Base-by-base conservation (phyloP, 1,140 invertebrate species). In the Drosophila yakuba region DNA sequence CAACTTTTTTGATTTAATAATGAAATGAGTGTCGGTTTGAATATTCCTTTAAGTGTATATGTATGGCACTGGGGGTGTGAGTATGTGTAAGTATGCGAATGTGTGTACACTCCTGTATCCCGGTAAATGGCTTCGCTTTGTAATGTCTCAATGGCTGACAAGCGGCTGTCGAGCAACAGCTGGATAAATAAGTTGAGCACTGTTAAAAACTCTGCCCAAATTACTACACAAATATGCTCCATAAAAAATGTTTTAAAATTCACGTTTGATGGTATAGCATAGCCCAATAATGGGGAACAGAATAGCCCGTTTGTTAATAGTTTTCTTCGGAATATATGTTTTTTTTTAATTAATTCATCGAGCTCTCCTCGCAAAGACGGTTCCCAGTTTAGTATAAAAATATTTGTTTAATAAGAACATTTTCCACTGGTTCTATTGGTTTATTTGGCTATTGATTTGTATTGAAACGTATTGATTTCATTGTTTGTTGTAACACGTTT, bases 1-100 rank as follows among this genome's bases (percentile, higher is more conserved):
- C 72, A 88, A 83, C 71, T 88, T 86, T 86, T 88, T 88, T 89
- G 72, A 86, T 86, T 83, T 89, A 79, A 86, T 86, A 86, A 86
- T 80, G 80, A 82, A 88, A 82, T 75, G 59, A 76, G 74, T 62
- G 74, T 68, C 57, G 54, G 58, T 43, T 57, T 74, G 50, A 35
- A 72, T 55, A 71, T 52, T 38, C 28, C 20, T 23, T n/a, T 35
- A 23, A 28, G 45, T 35, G 44, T n/a, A 3, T 17, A 17, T 38
- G 36, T 15, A 12, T 43, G 8, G 4, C 1, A 11, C 2, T 20
- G 25, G 0, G 25, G 23, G 48, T 44, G 39, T 57, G 17, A 15
- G 35, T 60, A 32, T 59, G 28, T 36, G 36, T 38, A 8, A 23
- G 20, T 56, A 43, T 66, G 48, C 38, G 20, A 20, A 20, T 20